Base-by-base conservation (phyloP, 2,113 vertebrate genomes). In the Pavo muticus region DNA sequence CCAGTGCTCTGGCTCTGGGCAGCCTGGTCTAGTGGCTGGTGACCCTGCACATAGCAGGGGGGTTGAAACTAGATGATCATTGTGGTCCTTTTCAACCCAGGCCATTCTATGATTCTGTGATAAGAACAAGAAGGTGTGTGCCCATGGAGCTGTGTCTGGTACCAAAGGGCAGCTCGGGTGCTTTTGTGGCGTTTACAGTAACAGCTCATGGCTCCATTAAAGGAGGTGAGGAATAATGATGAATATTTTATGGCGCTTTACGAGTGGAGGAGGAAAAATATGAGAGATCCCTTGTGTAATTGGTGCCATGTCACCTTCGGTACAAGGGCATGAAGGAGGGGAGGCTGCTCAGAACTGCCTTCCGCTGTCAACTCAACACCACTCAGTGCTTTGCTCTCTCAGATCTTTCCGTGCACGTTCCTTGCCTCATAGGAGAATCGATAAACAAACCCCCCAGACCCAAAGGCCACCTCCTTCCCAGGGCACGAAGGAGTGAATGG, bases 391-490 rank as follows among this genome's bases (percentile, higher is more conserved):
- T 44, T 70, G 24, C 30, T 64, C 40, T 59, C 47, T 1, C 42
- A 29, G 16, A 35, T n/a, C 37, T 56, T 93, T 35, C 35, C 64
- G 17, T 69, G 60, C 1, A 0, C 8, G 29, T 68, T 89, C 39
- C 16, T 78, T 74, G 37, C 23, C 47, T 82, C 75, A 11, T 24
- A 15, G 25, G 27, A 61, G 90, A 70, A 76, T 50, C 71, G 19
- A 8, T 61, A 61, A 69, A 35, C 42, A 54, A 56, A 85, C n/a
- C 24, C 50, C 42, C 67, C 11, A 79, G 44, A 35, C 54, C 54
- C 57, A 68, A 64, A 64, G 25, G 10, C 14, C n/a, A 2, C 6
- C 8, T 2, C 52, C 19, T 72, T 84, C 63, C n/a, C 0, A 0
- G 30, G 39, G 17, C 1, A 0, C 67, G 9, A 54, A 71, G 24